Evolutionary conservation across 2,797 vertebrate species (phyloP).

Genomic region (Aldrovandia affinis): DNA sequence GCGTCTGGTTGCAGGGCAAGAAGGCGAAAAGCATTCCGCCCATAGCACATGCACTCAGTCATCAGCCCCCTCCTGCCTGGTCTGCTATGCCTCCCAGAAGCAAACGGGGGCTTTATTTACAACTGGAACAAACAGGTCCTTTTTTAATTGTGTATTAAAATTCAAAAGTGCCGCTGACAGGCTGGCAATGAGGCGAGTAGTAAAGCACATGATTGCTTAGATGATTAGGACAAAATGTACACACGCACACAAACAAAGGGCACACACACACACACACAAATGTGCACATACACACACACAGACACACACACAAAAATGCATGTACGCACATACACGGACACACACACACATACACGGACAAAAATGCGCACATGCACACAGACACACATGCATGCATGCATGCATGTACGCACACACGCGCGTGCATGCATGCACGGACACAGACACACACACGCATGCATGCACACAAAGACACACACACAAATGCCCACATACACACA

Average conservation of each 20-base stretch:
- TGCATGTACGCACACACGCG: too few relatives aligned
- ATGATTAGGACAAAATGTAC: background rate
- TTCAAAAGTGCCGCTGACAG: too few relatives aligned
- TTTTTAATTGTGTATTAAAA: too few relatives aligned
- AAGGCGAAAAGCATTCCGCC: background rate
- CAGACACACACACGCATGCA: slow-evolving; percentile 23
- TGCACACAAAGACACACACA: too few relatives aligned
- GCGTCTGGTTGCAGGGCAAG: background rate
- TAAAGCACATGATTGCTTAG: too few relatives aligned
- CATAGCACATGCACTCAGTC: background rate
- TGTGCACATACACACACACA: background rate
- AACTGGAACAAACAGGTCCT: too few relatives aligned
- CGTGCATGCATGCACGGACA: too few relatives aligned
- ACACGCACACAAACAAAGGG: background rate
- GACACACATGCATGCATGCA: too few relatives aligned
- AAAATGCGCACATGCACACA: too few relatives aligned
- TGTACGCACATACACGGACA: background rate
- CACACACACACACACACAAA: background rate
- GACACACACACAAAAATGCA: background rate
- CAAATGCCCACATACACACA: too few relatives aligned
- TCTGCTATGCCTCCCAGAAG: background rate
- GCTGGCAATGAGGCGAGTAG: too few relatives aligned
- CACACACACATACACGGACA: background rate
- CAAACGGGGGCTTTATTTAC: too few relatives aligned
- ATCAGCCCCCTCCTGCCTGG: background rate